Evolutionary conservation across 2,797 vertebrate genomes (phyloP).

Genomic region (Smutsia gigantea): DNA sequence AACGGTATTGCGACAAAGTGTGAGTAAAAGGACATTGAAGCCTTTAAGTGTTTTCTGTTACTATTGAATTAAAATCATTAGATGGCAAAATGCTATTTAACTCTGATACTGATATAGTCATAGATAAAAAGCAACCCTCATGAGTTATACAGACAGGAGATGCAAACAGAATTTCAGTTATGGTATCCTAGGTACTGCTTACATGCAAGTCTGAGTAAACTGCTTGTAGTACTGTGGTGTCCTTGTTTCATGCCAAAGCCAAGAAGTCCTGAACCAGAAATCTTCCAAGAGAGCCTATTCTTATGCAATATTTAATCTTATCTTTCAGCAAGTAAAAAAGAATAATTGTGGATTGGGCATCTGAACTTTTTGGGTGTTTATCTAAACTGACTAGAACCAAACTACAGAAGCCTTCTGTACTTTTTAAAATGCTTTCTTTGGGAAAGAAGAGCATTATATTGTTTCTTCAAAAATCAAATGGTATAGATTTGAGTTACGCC

Average conservation of each 20-base stretch:
- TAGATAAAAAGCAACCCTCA: slow-evolving; percentile 25
- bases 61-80: slow-evolving; percentile 32
- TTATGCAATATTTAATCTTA: slow-evolving; percentile 76
- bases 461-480: slow-evolving; percentile 12
- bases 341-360: slow-evolving; percentile 64
- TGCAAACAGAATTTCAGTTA: slow-evolving; percentile 5
- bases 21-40: not conserved
- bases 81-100: not conserved
- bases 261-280: slow-evolving; percentile 62
- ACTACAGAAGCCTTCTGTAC: not conserved
- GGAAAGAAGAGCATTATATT: not conserved
- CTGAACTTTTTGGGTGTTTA: slow-evolving; percentile 60
- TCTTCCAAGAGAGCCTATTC: slow-evolving; percentile 68
- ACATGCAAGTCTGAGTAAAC: not conserved
- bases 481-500: not conserved
- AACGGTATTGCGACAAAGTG: slow-evolving; percentile 14
- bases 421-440: not conserved
- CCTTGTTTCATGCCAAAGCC: slow-evolving; percentile 60
- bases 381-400: slow-evolving; percentile 48
- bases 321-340: slow-evolving; percentile 64
- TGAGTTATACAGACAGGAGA: slow-evolving; percentile 15
- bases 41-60: not conserved
- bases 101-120: not conserved
- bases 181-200: not conserved
- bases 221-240: slow-evolving; percentile 26